phyloP scores from a whole-genome alignment of 2,888 invertebrate genomes.

The Oxycera nigricornis region DNA sequence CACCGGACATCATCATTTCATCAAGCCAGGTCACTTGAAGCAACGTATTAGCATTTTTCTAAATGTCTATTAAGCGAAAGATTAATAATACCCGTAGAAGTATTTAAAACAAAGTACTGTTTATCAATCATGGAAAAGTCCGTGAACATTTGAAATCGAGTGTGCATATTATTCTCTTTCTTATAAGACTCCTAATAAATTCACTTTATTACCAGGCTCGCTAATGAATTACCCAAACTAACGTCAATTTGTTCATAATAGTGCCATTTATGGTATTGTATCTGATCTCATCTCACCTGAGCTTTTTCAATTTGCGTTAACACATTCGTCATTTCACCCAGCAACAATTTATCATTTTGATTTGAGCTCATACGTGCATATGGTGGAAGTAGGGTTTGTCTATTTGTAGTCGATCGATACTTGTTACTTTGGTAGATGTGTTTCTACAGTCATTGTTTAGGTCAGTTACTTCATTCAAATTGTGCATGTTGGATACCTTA shows the following conservation, averaged over 20 bases:
- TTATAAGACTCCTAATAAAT: slow-evolving; percentile 28
- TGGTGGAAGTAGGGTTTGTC: background rate
- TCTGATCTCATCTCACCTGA: slow-evolving; percentile 28
- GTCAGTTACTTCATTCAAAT: too few species aligned
- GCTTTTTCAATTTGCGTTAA: slow-evolving; percentile 23
- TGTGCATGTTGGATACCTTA: too few species aligned
- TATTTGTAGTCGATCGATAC: too few species aligned
- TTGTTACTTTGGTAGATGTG: too few species aligned
- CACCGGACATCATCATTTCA: too few species aligned
- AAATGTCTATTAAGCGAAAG: too few species aligned
- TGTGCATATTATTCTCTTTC: background rate
- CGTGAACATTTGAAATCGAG: slow-evolving; percentile 6
- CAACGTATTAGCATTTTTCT: too few species aligned
- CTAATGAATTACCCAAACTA: slow-evolving; percentile 36
- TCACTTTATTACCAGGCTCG: slow-evolving; percentile 1
- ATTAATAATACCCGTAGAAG: background rate
- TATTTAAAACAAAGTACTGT: background rate
- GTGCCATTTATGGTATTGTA: slow-evolving; percentile 27
- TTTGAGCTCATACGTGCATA: background rate
- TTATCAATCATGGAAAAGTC: slow-evolving; percentile 26
- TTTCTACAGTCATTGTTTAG: too few species aligned
- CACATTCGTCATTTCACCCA: slow-evolving; percentile 31
- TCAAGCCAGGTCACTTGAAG: too few species aligned
- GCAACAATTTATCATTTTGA: slow-evolving; percentile 24
- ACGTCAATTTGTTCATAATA: slow-evolving; percentile 36